Percentiles rank a stretch among this genome's conserved stretches.
Evolutionary conservation across 1,140 invertebrate species (phyloP).

Genomic region (Drosophila grimshawi): DNA sequence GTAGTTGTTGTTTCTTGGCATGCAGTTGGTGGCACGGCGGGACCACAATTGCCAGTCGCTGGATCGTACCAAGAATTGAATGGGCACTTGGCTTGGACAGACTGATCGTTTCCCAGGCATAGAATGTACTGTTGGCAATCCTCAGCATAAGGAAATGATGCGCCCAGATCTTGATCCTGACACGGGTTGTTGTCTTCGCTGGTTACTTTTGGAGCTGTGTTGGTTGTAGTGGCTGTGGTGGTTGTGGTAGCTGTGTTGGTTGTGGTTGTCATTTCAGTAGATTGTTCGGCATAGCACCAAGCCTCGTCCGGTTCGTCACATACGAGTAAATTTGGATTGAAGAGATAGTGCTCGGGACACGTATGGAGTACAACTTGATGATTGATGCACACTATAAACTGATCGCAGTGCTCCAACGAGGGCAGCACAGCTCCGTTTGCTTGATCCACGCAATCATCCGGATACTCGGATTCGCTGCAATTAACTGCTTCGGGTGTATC

Average conservation of each 20-base stretch:
- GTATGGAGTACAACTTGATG: conserved; percentile 5
- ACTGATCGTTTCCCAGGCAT: conserved; percentile 56
- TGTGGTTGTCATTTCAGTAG: conserved; percentile 6
- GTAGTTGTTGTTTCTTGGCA: conserved; percentile 34
- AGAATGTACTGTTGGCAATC: conserved; percentile 61
- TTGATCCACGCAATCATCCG: conserved; percentile 31
- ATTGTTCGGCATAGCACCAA: conserved; percentile 30
- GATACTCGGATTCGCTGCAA: conserved; percentile 24
- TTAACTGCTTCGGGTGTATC: conserved; percentile 62
- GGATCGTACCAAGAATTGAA: conserved; percentile 64
- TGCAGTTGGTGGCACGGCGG: conserved; percentile 55
- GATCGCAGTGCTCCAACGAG: conserved; percentile 32
- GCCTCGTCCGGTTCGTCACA: conserved; percentile 52
- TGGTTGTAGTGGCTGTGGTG: conserved; percentile 2
- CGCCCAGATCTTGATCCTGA: conserved; percentile 26
- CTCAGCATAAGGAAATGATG: conserved; percentile 31
- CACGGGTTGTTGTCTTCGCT: conserved; percentile 27
- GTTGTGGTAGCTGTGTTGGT: background rate
- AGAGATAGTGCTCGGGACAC: conserved; percentile 46
- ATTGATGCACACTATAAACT: conserved; percentile 49
- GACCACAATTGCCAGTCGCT: conserved; percentile 50
- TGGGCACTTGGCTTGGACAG: conserved; percentile 43
- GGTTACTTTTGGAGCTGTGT: background rate
- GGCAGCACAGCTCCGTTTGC: conserved; percentile 37
- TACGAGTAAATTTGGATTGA: conserved; percentile 40